Evolutionary conservation across 1,140 invertebrate genomes (phyloP).

Genomic region (Lethrus apterus): DNA sequence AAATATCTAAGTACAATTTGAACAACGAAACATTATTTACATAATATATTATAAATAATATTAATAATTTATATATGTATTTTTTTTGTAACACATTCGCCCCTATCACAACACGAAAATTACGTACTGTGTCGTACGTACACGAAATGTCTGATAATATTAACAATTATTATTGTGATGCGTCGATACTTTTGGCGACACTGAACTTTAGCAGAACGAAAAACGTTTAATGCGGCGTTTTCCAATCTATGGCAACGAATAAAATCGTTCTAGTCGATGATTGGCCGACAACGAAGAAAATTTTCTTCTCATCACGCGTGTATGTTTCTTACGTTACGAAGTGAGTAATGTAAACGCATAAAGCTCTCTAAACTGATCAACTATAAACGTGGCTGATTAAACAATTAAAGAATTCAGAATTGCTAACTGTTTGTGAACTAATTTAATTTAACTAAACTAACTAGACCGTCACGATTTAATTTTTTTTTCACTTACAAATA

Average conservation of each 20-base stretch:
- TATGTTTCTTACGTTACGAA: neutral
- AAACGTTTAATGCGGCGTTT: neutral
- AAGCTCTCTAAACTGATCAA: constrained; percentile 8
- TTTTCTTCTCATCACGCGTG: constrained; percentile 4
- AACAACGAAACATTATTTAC: constrained; percentile 28
- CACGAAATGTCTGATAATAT: constrained; percentile 2
- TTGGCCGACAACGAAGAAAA: neutral
- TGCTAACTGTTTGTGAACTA: constrained; percentile 23
- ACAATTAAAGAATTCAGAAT: constrained; percentile 18
- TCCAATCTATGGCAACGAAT: neutral
- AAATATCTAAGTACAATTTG: constrained; percentile 12
- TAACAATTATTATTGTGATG: constrained; percentile 17
- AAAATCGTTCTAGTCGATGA: neutral
- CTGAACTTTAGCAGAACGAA: constrained; percentile 3
- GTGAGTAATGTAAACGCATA: constrained; percentile 2
- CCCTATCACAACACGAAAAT: constrained; percentile 22
- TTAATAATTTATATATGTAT: constrained; percentile 17
- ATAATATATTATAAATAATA: constrained; percentile 17
- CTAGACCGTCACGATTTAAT: constrained; percentile 30
- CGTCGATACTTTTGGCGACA: constrained; percentile 9
- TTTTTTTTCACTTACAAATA: constrained; percentile 8
- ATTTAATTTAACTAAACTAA: constrained; percentile 29
- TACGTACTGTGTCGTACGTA: constrained; percentile 4
- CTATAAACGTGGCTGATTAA: constrained; percentile 7
- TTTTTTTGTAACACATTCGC: constrained; percentile 18